Evolutionary conservation across 1,140 invertebrate species (phyloP).

Genomic region (Temnothorax curvispinosus): DNA sequence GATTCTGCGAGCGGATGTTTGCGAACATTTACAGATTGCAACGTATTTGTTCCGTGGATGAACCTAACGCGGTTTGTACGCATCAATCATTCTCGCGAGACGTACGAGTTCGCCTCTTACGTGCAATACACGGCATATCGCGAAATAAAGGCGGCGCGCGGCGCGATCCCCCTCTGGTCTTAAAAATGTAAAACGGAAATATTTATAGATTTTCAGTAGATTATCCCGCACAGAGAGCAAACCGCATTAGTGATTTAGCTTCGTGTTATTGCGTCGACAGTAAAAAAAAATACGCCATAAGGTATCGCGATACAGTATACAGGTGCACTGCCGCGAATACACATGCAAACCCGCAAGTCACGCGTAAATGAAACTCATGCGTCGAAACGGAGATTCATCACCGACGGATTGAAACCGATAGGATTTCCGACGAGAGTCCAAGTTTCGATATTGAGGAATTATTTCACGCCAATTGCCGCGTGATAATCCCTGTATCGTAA

Average conservation of each 20-base stretch:
- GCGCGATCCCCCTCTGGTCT: conserved; percentile 12
- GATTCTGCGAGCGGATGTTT: conserved; percentile 28
- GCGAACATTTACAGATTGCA: conserved; percentile 17
- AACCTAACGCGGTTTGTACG: background rate
- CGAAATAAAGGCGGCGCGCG: conserved; percentile 14
- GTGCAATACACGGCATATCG: conserved; percentile 30
- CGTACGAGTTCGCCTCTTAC: background rate
- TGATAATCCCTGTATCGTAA: background rate
- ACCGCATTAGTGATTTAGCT: conserved; percentile 30
- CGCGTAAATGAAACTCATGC: conserved; percentile 22
- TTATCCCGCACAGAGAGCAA: conserved; percentile 12
- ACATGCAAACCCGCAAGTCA: conserved; percentile 27
- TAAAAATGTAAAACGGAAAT: conserved; percentile 20
- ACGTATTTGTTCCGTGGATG: conserved; percentile 19
- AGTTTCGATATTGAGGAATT: background rate
- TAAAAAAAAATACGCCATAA: background rate
- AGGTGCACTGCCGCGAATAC: background rate
- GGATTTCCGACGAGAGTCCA: background rate
- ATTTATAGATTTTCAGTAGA: conserved; percentile 46
- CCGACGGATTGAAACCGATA: background rate
- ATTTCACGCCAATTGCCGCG: background rate
- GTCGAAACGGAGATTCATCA: background rate
- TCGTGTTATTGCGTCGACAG: conserved; percentile 4
- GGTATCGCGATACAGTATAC: conserved; percentile 22
- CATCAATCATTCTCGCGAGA: conserved; percentile 40